These are phyloP conservation scores for Drosophila maculinotata DNA, from an alignment of 2,888 invertebrate genomes.

Conservation along the genomic window DNA sequence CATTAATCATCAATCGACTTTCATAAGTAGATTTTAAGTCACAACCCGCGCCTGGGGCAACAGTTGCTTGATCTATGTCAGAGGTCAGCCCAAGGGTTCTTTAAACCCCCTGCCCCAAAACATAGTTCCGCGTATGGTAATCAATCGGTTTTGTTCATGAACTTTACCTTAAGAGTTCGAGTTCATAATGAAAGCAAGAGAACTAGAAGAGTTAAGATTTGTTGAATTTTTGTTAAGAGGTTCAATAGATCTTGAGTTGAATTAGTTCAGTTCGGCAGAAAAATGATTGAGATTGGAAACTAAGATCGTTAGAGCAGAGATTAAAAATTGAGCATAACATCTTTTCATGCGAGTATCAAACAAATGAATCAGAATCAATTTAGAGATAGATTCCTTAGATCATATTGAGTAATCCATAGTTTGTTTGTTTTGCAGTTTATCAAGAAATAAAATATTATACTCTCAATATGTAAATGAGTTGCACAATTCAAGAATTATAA, in stretches of 20 bases:
- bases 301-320: too few species aligned
- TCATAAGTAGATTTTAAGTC: slow-evolving; percentile 13
- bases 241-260: not conserved
- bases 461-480: not conserved
- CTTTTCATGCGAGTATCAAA: too few species aligned
- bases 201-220: too few species aligned
- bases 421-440: not conserved
- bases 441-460: not conserved
- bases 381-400: too few species aligned
- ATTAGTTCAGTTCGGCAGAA: too few species aligned
- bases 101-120: not conserved
- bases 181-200: slow-evolving; percentile 5
- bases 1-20: slow-evolving; percentile 51
- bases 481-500: too few species aligned
- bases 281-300: too few species aligned
- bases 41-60: slow-evolving; percentile 16
- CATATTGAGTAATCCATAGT: not conserved
- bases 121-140: slow-evolving; percentile 15
- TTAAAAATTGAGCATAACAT: too few species aligned
- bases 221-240: not conserved
- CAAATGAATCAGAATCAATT: too few species aligned
- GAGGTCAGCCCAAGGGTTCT: slow-evolving; percentile 27
- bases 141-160: not conserved
- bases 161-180: not conserved
- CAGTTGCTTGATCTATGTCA: slow-evolving; percentile 27